A percentile compares a stretch with the other conserved stretches of the same genome.
phyloP scores from a whole-genome alignment of 2,888 invertebrate genomes.

The Microctonus brassicae region DNA sequence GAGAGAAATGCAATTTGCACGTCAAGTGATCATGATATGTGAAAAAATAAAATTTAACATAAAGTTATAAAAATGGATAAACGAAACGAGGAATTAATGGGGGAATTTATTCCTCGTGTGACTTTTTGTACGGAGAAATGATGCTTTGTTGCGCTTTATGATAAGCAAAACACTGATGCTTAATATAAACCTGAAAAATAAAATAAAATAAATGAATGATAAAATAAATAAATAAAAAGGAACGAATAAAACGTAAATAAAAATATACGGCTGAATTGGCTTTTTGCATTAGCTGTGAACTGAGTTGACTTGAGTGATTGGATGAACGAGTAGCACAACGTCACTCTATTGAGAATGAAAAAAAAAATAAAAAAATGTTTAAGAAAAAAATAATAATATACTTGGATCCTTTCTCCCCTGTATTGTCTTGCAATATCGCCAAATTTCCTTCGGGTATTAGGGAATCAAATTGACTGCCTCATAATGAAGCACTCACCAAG shows the following conservation, averaged over 20 bases:
- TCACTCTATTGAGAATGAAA: neutral
- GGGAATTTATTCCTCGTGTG: slow-evolving; percentile 27
- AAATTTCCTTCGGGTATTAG: slow-evolving; percentile 21
- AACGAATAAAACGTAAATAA: neutral
- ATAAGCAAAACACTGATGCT: slow-evolving; percentile 29
- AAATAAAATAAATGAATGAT: slow-evolving; percentile 3
- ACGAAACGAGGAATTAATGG: neutral
- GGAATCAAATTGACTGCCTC: slow-evolving; percentile 33
- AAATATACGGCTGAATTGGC: slow-evolving; percentile 2
- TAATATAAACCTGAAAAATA: neutral
- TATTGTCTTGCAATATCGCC: slow-evolving; percentile 20
- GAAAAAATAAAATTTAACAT: neutral
- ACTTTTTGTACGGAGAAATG: slow-evolving; percentile 41
- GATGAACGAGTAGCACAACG: neutral
- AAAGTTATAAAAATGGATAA: slow-evolving; percentile 16
- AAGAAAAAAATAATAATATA: too few relatives aligned
- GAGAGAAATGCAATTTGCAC: neutral
- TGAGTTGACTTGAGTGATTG: neutral
- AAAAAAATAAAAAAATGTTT: too few relatives aligned
- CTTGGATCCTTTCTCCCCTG: neutral
- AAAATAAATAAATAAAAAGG: slow-evolving; percentile 10
- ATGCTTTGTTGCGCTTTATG: slow-evolving; percentile 34
- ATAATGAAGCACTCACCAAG: slow-evolving; percentile 37
- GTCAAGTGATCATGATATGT: slow-evolving; percentile 7
- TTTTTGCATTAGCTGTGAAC: slow-evolving; percentile 11